Conservation (phyloP, 2,888 invertebrate genomes). For the Carcina quercana region DNA sequence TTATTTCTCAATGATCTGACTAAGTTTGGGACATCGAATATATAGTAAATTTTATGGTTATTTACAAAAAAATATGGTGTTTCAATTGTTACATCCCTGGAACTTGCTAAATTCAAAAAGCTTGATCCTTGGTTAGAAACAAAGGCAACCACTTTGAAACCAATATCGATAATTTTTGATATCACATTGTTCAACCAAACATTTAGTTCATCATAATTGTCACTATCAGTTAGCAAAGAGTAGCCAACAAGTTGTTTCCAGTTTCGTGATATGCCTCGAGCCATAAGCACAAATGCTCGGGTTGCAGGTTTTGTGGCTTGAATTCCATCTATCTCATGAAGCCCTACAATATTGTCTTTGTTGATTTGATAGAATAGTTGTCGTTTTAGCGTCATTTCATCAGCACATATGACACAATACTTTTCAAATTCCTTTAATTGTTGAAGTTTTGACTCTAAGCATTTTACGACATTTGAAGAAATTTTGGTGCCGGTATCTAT, state of each 20-base stretch:
- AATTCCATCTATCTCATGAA: constrained; percentile 21
- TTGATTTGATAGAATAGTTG: constrained; percentile 19
- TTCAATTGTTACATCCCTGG: background rate
- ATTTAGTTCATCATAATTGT: constrained; percentile 10
- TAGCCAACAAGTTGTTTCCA: constrained; percentile 21
- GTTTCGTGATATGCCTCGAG: constrained; percentile 21
- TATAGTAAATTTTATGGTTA: constrained; percentile 15
- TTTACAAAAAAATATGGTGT: constrained; percentile 1
- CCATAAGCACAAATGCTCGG: constrained; percentile 20
- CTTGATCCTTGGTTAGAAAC: constrained; percentile 19
- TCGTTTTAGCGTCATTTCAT: constrained; percentile 16
- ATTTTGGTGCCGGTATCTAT: constrained; percentile 16
- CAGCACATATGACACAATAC: constrained; percentile 17
- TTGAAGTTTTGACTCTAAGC: constrained; percentile 18
- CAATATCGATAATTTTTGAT: constrained; percentile 18
- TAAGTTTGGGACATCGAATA: constrained; percentile 27
- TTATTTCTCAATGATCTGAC: constrained; percentile 23
- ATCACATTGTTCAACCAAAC: constrained; percentile 25
- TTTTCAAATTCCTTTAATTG: constrained; percentile 20
- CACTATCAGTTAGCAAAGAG: constrained; percentile 17
- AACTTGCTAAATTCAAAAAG: constrained; percentile 14
- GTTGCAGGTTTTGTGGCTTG: constrained; percentile 18
- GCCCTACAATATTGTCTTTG: constrained; percentile 23
- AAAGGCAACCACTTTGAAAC: constrained; percentile 19
- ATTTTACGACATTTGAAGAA: constrained; percentile 12